Conservation (phyloP, 2,888 invertebrate species). For the Apamea epomidion region DNA sequence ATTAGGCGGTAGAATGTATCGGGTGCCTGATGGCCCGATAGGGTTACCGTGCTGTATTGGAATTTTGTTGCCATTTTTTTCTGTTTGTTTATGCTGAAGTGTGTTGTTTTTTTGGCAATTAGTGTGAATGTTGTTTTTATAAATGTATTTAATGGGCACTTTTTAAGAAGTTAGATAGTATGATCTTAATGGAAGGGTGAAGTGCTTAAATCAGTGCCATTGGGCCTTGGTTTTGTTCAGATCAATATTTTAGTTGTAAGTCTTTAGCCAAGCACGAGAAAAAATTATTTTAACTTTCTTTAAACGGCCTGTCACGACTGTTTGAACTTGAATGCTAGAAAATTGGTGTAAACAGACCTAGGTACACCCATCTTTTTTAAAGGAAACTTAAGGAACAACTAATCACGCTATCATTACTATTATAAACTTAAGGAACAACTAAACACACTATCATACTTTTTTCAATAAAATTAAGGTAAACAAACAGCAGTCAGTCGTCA, state of each 20-base stretch:
- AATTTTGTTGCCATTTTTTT: constrained; percentile 58
- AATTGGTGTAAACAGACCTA: neutral
- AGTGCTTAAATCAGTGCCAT: constrained; percentile 22
- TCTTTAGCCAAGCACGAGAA: constrained; percentile 26
- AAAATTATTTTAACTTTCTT: neutral
- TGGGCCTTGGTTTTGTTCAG: constrained; percentile 23
- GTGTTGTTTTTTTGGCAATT: constrained; percentile 53
- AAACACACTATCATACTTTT: neutral
- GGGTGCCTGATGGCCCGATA: constrained; percentile 77
- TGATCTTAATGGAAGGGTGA: constrained; percentile 22
- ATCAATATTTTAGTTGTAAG: constrained; percentile 18
- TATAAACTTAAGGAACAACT: neutral
- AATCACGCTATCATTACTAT: neutral
- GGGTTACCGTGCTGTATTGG: constrained; percentile 73
- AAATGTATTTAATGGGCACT: constrained; percentile 36
- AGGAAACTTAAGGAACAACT: neutral
- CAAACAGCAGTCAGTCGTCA: constrained; percentile 44
- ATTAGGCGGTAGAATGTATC: constrained; percentile 87
- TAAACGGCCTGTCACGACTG: neutral
- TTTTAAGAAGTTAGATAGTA: constrained; percentile 37
- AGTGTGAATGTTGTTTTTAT: constrained; percentile 52
- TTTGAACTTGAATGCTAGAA: neutral
- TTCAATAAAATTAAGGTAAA: neutral
- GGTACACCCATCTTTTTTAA: neutral
- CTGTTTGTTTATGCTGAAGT: constrained; percentile 49